Evolutionary conservation across 2,113 vertebrate species (phyloP), one percentile per base, ranked within the genome.

Genomic region (Eulemur rufifrons): DNA sequence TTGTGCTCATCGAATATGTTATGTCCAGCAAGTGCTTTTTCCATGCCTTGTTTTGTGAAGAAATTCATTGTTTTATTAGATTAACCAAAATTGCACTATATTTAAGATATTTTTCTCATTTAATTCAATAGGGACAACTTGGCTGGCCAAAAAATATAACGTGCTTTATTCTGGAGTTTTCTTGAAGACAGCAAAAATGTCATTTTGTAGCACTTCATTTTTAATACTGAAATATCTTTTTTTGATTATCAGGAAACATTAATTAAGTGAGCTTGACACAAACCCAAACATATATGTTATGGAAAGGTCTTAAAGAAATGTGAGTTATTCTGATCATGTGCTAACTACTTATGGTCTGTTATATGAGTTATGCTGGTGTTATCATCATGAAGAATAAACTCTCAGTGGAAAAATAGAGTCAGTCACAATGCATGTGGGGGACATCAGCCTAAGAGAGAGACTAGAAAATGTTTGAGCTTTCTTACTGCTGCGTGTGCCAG

Each of bases 311-410:
- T 93, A 69, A 94, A 97, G 94, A 98, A 96, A 20, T 34, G 25
- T 5, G 69, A 81, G 23, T 91, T 95, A 59, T 74, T 89, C 45
- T 86, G 69, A 91, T 96, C 87, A 66, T 64, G 50, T 96, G 68
- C 54, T 94, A 97, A 93, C 96, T 98, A 96, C 39, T 45, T 87
- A 93, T 63, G 47, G 96, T 74, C 74, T 98, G 89, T 97, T 91
- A 25, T 39, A 47, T 92, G 80, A 95, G 56, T 97, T 94, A 56
- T 84, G 73, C 9, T 77, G 17, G 68, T 92, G 56, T 93, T 92
- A 94, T 95, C 37, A 80, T 84, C 3, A 5, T 94, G 66, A 95
- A 97, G 59, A 82, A 92, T 87, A 97, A 98, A 92, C 29, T 78
- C n/a, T 97, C 86, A 73, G 52, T 96, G 45, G 47, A 89, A 94